Percentiles rank a stretch among this genome's conserved stretches.
Evolutionary conservation across 2,888 invertebrate species (phyloP).

Genomic region (Rhingia rostrata): DNA sequence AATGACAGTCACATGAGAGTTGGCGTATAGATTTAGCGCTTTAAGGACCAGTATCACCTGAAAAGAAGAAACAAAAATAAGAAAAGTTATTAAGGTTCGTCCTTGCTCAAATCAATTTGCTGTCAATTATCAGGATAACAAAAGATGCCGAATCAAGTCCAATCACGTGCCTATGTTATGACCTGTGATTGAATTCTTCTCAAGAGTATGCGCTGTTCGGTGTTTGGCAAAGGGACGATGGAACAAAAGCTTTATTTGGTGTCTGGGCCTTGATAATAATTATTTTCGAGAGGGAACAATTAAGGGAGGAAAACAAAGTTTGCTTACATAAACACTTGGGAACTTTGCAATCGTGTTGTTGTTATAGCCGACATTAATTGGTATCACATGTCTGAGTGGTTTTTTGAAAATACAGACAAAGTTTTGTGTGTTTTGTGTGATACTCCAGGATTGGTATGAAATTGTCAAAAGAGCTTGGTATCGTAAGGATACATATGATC

Average conservation of each 20-base stretch:
- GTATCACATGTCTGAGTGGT: constrained; percentile 18
- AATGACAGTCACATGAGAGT: constrained; percentile 88
- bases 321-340: background rate
- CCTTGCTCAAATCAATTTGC: background rate
- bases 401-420: background rate
- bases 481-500: too few species aligned
- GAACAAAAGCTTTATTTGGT: too few species aligned
- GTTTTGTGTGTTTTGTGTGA: background rate
- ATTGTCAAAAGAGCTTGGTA: too few species aligned
- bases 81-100: background rate
- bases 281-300: constrained; percentile 23
- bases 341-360: constrained; percentile 40
- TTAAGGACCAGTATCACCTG: constrained; percentile 92
- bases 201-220: too few species aligned
- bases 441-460: too few species aligned
- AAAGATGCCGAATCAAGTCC: constrained; percentile 1
- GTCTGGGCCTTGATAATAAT: constrained; percentile 11
- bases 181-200: too few species aligned
- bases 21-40: constrained; percentile 88
- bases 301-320: constrained; percentile 20
- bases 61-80: constrained; percentile 77
- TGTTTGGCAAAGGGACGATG: too few species aligned
- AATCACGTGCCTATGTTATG: background rate
- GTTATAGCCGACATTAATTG: constrained; percentile 24
- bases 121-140: background rate